These are phyloP conservation scores for Cyphomyrus plagiostoma DNA, from an alignment of 2,113 vertebrate species.

Conservation along the genomic window DNA sequence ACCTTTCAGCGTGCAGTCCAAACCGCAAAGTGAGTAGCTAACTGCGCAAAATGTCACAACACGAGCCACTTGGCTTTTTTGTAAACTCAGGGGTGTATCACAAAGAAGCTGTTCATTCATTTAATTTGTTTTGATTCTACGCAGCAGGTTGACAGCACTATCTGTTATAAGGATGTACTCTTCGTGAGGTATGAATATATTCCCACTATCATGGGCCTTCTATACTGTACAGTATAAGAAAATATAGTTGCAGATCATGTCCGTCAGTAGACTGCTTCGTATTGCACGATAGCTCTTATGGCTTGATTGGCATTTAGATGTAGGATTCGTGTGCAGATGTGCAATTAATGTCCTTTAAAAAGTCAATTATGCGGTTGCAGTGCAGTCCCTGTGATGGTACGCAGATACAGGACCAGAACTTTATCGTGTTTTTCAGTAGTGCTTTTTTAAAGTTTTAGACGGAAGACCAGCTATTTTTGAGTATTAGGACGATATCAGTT, in stretches of 20 bases:
- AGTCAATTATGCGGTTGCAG: background rate
- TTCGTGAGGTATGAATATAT: background rate
- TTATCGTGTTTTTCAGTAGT: background rate
- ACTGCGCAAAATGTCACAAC: background rate
- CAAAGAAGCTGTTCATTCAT: background rate
- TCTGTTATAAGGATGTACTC: background rate
- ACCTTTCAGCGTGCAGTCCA: constrained; percentile 55
- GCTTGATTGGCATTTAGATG: background rate
- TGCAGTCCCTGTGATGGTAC: background rate
- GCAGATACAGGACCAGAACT: background rate
- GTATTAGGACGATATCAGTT: background rate
- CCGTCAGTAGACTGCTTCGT: background rate
- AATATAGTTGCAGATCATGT: background rate
- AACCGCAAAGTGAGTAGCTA: constrained; percentile 62
- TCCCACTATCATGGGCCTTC: background rate
- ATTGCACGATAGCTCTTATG: background rate
- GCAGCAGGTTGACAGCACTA: background rate
- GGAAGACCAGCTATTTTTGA: background rate
- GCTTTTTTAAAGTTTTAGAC: background rate
- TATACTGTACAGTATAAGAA: background rate
- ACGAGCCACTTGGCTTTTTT: background rate
- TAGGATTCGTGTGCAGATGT: background rate
- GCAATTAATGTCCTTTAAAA: background rate
- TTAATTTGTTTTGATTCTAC: background rate
- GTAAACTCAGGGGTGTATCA: background rate